Evolutionary conservation across 1,140 invertebrate genomes (phyloP), one percentile per base, ranked within the genome.

Genomic region (Solenopsis invicta): DNA sequence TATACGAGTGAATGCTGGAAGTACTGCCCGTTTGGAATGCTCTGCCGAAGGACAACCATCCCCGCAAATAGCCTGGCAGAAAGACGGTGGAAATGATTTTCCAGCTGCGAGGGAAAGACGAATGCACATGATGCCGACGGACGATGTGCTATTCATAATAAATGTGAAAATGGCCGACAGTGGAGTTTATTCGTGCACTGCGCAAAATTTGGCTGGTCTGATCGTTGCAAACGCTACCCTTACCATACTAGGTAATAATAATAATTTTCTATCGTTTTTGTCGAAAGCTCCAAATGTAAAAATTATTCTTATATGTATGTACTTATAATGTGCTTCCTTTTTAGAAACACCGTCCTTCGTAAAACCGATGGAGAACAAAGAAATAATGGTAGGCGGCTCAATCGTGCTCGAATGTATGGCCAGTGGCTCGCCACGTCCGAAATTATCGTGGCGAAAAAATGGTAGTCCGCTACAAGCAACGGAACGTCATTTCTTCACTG

Each of bases 71-170:
- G 97, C 98, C 0, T 98, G 99, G 97, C 97, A 98, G 91, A 99
- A 99, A 95, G 98, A 99, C 96, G 98, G 98, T n/a, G 98, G 98
- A 0, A 98, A 98, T 93, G 98, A 99, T 94, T 99, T 99, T 94
- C 99, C 99, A 12, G 99, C 99, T 10, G 99, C 99, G 18, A 96
- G 97, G 81, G 99, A 99, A 94, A 96, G 99, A 61, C 96, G 99
- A 34, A 98, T 99, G 97, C 97, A 98, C 94, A 98, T 99, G 52
- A 98, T 98, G 96, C 97, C 98, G 0, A 97, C 97, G 34, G 99
- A 99, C 94, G 98, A 99, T 94, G 97, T 97, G 3, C 98, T 99
- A 91, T 98, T 99, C 91, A 99, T 99, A 87, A 96, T 98, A 10
- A 97, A 99, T 95, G 98, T 98, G 9, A 98, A 98, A 94, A 96